These are phyloP conservation scores for Tragelaphus imberbis DNA, from an alignment of 2,113 vertebrate genomes.

Conservation along the genomic window DNA sequence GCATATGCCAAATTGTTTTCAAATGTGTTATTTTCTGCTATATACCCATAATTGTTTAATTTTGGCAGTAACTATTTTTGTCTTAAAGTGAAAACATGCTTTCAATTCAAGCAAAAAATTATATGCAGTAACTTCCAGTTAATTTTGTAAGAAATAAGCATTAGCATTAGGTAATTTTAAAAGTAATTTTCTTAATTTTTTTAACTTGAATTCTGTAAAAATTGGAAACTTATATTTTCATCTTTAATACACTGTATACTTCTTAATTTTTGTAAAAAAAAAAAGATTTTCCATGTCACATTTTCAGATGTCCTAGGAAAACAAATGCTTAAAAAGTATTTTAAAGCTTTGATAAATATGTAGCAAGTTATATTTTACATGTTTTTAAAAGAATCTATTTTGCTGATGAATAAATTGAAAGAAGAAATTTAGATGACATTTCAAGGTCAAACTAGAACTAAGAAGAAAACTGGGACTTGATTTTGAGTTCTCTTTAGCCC, in stretches of 20 bases:
- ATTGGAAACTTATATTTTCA: neutral
- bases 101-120: neutral
- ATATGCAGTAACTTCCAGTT: neutral
- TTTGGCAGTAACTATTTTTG: constrained; percentile 37
- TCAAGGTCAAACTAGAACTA: neutral
- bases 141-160: constrained; percentile 24
- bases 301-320: constrained; percentile 4
- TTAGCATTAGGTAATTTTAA: neutral
- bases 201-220: neutral
- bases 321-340: neutral
- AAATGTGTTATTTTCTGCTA: constrained; percentile 33
- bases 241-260: neutral
- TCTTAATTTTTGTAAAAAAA: constrained; percentile 20
- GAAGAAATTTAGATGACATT: neutral
- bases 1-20: constrained; percentile 43
- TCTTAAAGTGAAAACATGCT: constrained; percentile 47
- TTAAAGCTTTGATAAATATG: neutral
- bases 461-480: neutral
- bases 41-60: constrained; percentile 22
- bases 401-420: neutral
- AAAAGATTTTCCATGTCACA: neutral
- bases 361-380: neutral
- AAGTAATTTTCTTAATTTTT: neutral
- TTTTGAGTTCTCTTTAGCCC: neutral
- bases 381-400: neutral